A percentile compares a stretch with the other conserved stretches of the same genome.
Conservation (phyloP, 2,797 vertebrate species). For the Typhlichthys subterraneus region DNA sequence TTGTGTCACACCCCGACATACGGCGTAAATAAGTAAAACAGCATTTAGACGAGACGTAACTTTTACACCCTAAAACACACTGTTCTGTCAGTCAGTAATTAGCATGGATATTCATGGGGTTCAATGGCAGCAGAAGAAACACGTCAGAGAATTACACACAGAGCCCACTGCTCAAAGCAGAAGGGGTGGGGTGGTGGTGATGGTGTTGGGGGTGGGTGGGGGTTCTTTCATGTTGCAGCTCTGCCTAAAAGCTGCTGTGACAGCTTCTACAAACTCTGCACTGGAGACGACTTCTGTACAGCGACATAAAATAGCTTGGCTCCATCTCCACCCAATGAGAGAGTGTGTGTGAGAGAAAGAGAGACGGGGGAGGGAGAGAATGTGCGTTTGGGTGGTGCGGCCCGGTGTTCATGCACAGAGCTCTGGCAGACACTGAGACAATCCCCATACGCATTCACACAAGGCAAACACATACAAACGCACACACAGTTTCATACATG, state of each 20-base stretch:
- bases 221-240: slow-evolving; percentile 73
- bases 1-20: slow-evolving; percentile 29
- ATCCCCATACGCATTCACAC: slow-evolving; percentile 38
- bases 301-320: slow-evolving; percentile 70
- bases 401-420: slow-evolving; percentile 57
- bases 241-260: slow-evolving; percentile 72
- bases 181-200: too few species aligned
- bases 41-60: slow-evolving; percentile 49
- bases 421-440: slow-evolving; percentile 60
- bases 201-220: slow-evolving; percentile 52
- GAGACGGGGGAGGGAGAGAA: slow-evolving; percentile 1
- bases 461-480: slow-evolving; percentile 9
- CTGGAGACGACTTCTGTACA: slow-evolving; percentile 73
- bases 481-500: slow-evolving; percentile 14
- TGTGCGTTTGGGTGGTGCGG: slow-evolving; percentile 34
- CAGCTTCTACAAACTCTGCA: slow-evolving; percentile 64
- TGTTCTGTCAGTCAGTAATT: slow-evolving; percentile 65
- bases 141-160: slow-evolving; percentile 79
- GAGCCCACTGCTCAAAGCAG: slow-evolving; percentile 37
- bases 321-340: slow-evolving; percentile 73
- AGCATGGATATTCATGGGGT: slow-evolving; percentile 61
- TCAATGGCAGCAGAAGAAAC: slow-evolving; percentile 68
- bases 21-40: slow-evolving; percentile 28
- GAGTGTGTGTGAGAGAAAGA: slow-evolving; percentile 34
- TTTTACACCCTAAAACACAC: slow-evolving; percentile 47